A percentile compares a stretch with the other conserved stretches of the same genome.
Conservation (phyloP, 2,888 invertebrate genomes). For the Eupeodes luniger region DNA sequence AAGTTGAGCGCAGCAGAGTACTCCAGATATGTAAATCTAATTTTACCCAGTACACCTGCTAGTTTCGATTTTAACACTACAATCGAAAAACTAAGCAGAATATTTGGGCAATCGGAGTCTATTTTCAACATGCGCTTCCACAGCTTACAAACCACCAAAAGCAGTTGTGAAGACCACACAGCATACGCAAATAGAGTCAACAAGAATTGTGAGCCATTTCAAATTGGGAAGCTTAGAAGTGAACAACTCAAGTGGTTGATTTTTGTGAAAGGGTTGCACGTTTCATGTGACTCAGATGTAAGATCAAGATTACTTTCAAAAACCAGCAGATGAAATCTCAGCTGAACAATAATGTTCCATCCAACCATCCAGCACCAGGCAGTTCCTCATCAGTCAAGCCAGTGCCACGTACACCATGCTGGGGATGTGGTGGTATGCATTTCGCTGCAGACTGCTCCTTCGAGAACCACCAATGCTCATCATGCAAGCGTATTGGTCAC, state of each 20-base stretch:
- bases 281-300: slow-evolving; percentile 65
- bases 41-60: too few species aligned
- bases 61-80: too few species aligned
- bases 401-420: slow-evolving; percentile 33
- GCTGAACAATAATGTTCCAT: neutral
- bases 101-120: too few species aligned
- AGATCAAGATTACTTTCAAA: slow-evolving; percentile 60
- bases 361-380: neutral
- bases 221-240: too few species aligned
- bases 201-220: too few species aligned
- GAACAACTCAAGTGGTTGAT: slow-evolving; percentile 50
- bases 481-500: slow-evolving; percentile 80
- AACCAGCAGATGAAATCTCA: neutral
- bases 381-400: slow-evolving; percentile 8
- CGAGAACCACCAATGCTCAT: slow-evolving; percentile 2
- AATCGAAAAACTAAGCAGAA: too few species aligned
- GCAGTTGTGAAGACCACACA: too few species aligned
- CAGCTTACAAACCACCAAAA: too few species aligned
- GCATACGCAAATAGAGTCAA: too few species aligned
- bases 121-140: too few species aligned
- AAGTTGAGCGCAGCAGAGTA: too few species aligned
- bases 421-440: slow-evolving; percentile 39
- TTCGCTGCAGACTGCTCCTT: slow-evolving; percentile 33
- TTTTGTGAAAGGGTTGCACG: slow-evolving; percentile 69
- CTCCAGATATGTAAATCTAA: too few species aligned